Evolutionary conservation across 2,113 vertebrate species (phyloP), one percentile per base, ranked within the genome.

Genomic region (Centropus bengalensis): DNA sequence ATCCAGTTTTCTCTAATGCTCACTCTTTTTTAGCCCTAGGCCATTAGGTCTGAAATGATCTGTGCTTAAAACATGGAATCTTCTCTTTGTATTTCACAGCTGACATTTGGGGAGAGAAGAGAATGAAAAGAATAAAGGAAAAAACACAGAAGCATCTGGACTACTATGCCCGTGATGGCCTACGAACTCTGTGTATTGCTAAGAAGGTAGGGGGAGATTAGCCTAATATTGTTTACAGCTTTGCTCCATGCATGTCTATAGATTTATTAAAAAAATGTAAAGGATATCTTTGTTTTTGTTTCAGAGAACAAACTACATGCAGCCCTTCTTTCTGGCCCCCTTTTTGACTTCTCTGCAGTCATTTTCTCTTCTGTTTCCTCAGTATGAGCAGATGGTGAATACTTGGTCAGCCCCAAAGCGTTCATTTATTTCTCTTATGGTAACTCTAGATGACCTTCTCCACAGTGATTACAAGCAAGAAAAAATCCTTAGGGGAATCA

Each of bases 161-260:
- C 91, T 96, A 76, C 87, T 99, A 99, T 75, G 99, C 98, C 40
- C 98, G 96, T 92, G 98, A 99, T 4, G 99, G 99, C 22, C 98
- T 99, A 26, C 94, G 99, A 13, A 99, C 99, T 4, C 95, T 99
- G 63, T 99, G 99, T 92, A 98, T 99, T 15, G 97, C 99, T 89
- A 99, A 99, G 96, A 99, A 99, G 98, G 99, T 99, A 79, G 91
- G 92, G 77, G 17, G 4, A 15, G 5, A 33, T 26, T 77, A 36
- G 9, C 54, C 27, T 21, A 18, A 27, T 68, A 23, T 6, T 78
- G 8, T 92, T 74, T 42, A 30, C 24, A 69, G 44, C 28, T 75
- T 71, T 59, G 14, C 4, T 67, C 38, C 42, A 7, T 30, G 64
- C 10, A 16, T 28, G 6, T 38, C 42, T 80, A 10, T 16, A 73